Evolutionary conservation across 2,113 vertebrate genomes (phyloP).

Genomic region (Petrocephalus microphthalmus): DNA sequence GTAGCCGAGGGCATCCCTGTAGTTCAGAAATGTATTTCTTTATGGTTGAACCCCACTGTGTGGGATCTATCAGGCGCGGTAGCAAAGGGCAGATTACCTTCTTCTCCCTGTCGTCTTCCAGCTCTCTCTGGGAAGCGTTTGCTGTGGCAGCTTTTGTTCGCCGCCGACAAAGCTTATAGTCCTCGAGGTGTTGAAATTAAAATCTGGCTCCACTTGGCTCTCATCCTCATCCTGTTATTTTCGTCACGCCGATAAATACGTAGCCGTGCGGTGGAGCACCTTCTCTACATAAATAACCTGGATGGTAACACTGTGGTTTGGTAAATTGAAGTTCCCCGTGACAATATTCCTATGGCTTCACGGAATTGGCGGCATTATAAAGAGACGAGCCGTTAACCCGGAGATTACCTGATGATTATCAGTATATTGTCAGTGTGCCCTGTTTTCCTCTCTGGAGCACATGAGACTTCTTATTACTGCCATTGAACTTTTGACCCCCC

Average conservation of each 20-base stretch:
- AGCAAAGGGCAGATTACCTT: neutral
- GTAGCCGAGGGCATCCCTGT: neutral
- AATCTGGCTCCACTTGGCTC: neutral
- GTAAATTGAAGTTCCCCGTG: neutral
- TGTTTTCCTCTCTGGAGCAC: neutral
- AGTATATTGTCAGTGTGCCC: neutral
- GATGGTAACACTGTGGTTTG: neutral
- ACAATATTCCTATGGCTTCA: neutral
- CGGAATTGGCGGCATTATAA: neutral
- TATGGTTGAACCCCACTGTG: neutral
- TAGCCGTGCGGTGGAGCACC: neutral
- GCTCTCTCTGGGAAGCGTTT: neutral
- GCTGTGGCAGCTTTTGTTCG: neutral
- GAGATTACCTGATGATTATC: neutral
- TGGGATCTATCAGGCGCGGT: neutral
- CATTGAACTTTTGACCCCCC: neutral
- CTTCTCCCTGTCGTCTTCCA: neutral
- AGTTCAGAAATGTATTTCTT: neutral
- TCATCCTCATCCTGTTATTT: neutral
- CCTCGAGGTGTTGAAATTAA: neutral
- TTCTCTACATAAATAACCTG: neutral
- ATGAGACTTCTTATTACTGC: neutral
- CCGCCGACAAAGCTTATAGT: neutral
- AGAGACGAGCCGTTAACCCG: neutral
- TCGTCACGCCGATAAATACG: neutral